phyloP scores from a whole-genome alignment of 2,113 vertebrate species.

The Erythrocercus mccallii region DNA sequence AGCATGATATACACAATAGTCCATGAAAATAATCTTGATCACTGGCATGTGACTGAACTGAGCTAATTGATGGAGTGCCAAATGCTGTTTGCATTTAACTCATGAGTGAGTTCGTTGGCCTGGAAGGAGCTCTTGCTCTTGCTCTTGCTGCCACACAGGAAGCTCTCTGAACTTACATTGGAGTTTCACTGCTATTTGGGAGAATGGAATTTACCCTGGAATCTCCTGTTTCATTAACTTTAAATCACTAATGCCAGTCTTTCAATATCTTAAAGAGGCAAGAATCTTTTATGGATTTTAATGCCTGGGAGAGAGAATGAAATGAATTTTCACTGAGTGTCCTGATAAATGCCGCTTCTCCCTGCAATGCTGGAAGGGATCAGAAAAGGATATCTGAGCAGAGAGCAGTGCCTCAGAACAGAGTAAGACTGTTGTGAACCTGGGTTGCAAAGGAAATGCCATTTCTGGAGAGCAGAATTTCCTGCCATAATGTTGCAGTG shows the following conservation, averaged over 20 bases:
- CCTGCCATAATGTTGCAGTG: neutral
- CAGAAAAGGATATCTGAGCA: neutral
- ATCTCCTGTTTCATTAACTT: neutral
- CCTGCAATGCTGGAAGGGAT: neutral
- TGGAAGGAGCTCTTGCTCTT: neutral
- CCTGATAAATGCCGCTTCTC: neutral
- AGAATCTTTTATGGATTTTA: neutral
- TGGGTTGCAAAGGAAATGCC: neutral
- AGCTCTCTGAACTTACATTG: neutral
- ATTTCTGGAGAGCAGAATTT: neutral
- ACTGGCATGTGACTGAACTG: neutral
- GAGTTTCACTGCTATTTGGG: neutral
- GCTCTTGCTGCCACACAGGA: neutral
- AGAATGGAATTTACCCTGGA: neutral
- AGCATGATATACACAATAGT: neutral
- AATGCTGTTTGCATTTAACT: neutral
- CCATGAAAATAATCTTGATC: neutral
- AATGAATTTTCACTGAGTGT: neutral
- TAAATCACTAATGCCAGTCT: neutral
- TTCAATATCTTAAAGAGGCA: neutral
- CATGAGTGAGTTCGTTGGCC: rapidly evolving
- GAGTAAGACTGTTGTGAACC: neutral
- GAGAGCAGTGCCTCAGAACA: neutral
- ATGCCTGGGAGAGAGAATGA: neutral
- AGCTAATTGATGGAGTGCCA: neutral